Evolutionary conservation across 1,140 invertebrate genomes (phyloP).

Genomic region (Batillaria attramentaria): DNA sequence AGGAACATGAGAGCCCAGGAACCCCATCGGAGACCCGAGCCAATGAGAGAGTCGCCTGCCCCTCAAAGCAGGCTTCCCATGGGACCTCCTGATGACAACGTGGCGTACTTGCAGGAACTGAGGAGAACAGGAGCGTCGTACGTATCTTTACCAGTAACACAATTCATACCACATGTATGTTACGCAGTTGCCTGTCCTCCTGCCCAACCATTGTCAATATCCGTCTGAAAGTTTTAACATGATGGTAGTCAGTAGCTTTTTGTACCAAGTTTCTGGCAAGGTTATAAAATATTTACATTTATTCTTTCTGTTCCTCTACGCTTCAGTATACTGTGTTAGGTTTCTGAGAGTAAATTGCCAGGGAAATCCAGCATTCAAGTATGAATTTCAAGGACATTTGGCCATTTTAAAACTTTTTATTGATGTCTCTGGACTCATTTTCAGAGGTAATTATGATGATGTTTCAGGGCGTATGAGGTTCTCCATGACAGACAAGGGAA

Average conservation of each 20-base stretch:
- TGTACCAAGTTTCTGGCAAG: no score
- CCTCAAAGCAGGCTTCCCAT: not conserved
- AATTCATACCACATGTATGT: no score
- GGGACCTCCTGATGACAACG: conserved; percentile 36
- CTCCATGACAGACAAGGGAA: conserved; percentile 65
- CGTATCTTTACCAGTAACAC: conserved; percentile 18
- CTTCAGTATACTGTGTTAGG: not conserved
- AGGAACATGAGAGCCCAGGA: no score
- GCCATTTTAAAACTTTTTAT: no score
- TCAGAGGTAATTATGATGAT: not conserved
- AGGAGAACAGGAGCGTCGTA: conserved; percentile 46
- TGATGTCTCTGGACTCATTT: not conserved
- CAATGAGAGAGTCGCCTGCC: no score
- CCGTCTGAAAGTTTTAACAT: not conserved
- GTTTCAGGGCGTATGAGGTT: conserved; percentile 65
- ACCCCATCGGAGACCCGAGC: no score
- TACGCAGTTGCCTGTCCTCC: no score
- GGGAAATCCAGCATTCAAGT: no score
- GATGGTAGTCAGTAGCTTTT: not conserved
- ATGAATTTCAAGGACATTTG: no score
- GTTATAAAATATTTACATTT: not conserved
- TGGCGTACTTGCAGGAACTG: conserved; percentile 37
- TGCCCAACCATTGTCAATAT: no score
- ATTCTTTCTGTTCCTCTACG: not conserved
- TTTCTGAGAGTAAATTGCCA: not conserved